Evolutionary conservation across 2,888 invertebrate species (phyloP).

Genomic region (Conomelus anceps): DNA sequence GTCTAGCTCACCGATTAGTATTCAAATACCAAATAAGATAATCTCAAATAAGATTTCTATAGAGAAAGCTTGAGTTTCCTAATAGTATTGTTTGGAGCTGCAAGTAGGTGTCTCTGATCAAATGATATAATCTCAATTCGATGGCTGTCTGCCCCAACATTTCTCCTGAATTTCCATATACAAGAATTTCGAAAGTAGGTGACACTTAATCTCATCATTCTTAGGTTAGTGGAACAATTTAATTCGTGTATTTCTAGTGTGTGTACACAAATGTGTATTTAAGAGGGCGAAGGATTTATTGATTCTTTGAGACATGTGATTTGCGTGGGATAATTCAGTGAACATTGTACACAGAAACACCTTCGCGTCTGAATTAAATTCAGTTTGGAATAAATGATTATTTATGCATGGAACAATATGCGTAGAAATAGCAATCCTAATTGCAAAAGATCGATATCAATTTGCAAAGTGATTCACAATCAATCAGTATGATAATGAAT

Average conservation of each 20-base stretch:
- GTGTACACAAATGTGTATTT: background rate
- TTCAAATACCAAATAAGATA: background rate
- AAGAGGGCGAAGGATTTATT: background rate
- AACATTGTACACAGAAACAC: background rate
- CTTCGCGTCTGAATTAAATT: background rate
- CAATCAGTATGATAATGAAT: background rate
- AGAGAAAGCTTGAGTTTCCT: background rate
- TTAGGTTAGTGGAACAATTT: background rate
- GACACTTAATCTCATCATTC: background rate
- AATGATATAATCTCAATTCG: no score
- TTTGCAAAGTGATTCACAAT: background rate
- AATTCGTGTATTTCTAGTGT: background rate
- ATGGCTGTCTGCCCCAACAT: background rate
- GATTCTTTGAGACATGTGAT: background rate
- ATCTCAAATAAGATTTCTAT: background rate
- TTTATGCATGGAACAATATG: background rate
- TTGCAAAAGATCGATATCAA: background rate
- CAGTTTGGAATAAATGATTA: background rate
- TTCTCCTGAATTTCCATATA: background rate
- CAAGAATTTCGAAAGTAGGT: background rate
- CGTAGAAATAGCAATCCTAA: background rate
- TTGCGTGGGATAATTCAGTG: background rate
- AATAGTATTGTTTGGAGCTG: background rate
- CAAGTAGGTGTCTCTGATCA: background rate
- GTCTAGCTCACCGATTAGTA: background rate